Conservation (phyloP, 2,888 invertebrate genomes). For the Dicyrtomina minuta region DNA sequence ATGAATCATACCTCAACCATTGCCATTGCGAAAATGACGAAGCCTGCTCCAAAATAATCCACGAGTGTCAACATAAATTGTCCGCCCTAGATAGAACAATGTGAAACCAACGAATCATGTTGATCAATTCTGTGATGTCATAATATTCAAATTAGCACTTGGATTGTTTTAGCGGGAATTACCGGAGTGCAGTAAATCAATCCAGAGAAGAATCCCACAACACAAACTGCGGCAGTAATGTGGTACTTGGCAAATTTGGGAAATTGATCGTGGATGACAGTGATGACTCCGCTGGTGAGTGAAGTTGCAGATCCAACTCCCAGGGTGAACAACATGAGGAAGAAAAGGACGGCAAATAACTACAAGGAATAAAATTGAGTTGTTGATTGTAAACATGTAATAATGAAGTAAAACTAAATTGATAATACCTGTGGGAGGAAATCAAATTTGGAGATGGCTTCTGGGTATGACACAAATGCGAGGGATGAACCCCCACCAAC, state of each 20-base stretch:
- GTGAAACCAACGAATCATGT: conserved; percentile 62
- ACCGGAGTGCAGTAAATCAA: conserved; percentile 54
- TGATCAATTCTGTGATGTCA: too few species aligned
- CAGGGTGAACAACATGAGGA: conserved; percentile 62
- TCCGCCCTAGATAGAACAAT: conserved; percentile 69
- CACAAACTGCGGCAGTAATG: conserved; percentile 53
- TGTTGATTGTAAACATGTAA: neutral
- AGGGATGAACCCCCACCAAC: conserved; percentile 70
- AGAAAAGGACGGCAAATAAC: conserved; percentile 63
- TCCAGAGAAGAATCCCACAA: conserved; percentile 53
- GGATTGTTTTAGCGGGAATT: conserved; percentile 8
- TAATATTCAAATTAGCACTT: neutral
- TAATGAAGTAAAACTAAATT: too few species aligned
- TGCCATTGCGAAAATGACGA: conserved; percentile 62
- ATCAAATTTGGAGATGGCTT: conserved; percentile 74
- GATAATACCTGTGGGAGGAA: conserved; percentile 68
- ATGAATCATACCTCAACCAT: conserved; percentile 30
- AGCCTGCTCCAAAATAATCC: conserved; percentile 65
- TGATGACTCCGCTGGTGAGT: conserved; percentile 60
- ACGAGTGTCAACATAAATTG: conserved; percentile 65
- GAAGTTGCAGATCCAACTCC: conserved; percentile 62
- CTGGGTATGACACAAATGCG: conserved; percentile 82
- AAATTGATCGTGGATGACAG: conserved; percentile 57
- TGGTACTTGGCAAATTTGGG: conserved; percentile 57
- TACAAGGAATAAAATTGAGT: conserved; percentile 49